Evolutionary conservation across 1,140 invertebrate species (phyloP).

Genomic region (Batillaria attramentaria): DNA sequence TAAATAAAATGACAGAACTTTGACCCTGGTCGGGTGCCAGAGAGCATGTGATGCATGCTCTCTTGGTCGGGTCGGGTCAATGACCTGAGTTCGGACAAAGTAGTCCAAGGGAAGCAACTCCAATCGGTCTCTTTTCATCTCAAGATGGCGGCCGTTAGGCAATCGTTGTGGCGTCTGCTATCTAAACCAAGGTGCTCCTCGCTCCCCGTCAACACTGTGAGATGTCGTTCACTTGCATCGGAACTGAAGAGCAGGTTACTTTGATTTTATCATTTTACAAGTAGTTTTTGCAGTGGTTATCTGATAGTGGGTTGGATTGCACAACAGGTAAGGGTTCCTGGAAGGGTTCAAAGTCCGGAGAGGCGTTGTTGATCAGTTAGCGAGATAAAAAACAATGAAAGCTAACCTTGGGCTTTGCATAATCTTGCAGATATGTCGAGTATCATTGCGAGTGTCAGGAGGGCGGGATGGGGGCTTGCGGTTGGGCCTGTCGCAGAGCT

Average conservation of each 20-base stretch:
- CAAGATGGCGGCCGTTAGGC: conserved; percentile 10
- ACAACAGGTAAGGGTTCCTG: neutral
- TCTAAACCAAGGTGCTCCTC: neutral
- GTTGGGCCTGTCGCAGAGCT: no score
- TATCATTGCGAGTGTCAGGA: no score
- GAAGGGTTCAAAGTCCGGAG: neutral
- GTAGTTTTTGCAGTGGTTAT: neutral
- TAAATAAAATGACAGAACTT: neutral
- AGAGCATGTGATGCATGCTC: neutral
- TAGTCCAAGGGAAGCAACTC: neutral
- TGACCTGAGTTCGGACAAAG: neutral
- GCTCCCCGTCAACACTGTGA: neutral
- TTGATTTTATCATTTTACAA: neutral
- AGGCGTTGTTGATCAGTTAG: no score
- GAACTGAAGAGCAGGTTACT: neutral
- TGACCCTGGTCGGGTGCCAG: neutral
- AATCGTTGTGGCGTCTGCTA: neutral
- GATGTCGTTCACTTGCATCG: neutral
- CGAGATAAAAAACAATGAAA: neutral
- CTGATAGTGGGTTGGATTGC: neutral
- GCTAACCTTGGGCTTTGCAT: neutral
- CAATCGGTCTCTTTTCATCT: neutral
- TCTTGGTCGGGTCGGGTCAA: neutral
- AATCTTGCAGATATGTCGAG: neutral
- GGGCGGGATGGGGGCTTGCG: no score